These are phyloP conservation scores for Psococerastis gibbosa DNA, from an alignment of 2,888 invertebrate species.

Conservation along the genomic window DNA sequence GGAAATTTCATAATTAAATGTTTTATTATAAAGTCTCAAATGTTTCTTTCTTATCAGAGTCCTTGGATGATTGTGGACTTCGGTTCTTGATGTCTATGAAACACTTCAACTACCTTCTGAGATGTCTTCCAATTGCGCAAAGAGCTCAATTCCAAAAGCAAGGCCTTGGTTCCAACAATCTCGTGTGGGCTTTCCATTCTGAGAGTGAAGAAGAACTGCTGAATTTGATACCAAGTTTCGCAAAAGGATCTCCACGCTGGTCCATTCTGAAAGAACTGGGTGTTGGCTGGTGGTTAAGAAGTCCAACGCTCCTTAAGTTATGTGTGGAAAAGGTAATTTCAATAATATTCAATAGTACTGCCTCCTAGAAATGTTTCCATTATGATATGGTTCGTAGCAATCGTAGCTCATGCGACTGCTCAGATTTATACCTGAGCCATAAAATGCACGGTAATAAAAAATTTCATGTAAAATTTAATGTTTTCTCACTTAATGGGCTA, in stretches of 20 bases:
- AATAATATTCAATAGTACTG: no score
- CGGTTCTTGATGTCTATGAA: conserved; percentile 93
- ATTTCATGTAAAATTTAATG: no score
- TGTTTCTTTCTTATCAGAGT: conserved; percentile 33
- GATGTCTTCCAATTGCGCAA: conserved; percentile 82
- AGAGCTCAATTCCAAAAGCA: conserved; percentile 67
- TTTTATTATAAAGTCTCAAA: no score
- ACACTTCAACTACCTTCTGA: conserved; percentile 85
- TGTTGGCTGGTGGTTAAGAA: conserved; percentile 93
- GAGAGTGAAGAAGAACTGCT: conserved; percentile 92
- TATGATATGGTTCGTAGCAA: no score
- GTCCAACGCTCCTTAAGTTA: conserved; percentile 55
- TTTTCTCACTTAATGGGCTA: no score
- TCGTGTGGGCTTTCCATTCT: conserved; percentile 99
- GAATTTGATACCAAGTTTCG: conserved; percentile 70
- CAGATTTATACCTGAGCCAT: no score
- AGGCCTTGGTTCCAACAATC: conserved; percentile 73
- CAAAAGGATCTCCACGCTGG: conserved; percentile 78
- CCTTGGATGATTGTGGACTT: conserved; percentile 92
- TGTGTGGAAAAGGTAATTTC: conserved; percentile 61
- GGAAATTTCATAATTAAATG: no score
- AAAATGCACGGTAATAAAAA: no score
- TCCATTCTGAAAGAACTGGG: conserved; percentile 72
- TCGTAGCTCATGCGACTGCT: no score
- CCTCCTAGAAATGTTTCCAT: no score